Base-by-base conservation (phyloP, 2,888 invertebrate genomes). In the Mesoligia furuncula region DNA sequence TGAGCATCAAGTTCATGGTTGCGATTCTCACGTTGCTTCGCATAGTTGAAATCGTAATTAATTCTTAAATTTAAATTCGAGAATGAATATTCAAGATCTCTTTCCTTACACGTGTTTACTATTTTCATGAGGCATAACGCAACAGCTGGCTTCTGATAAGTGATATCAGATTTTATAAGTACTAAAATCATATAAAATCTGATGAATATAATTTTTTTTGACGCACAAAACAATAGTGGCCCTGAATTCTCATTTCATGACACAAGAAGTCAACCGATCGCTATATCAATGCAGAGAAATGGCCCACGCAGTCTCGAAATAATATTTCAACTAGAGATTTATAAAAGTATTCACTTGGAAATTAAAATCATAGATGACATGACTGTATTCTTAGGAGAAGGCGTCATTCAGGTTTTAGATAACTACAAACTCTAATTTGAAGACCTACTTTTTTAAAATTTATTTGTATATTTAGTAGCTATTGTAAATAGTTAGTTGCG, bases 1-100 rank as follows among this genome's bases (percentile, higher is more conserved):
- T 31, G 57, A 51, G 62, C 42, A 62, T 70, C 78, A 83, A 77
- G 86, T 86, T 83, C 86, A 86, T 73, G 70, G 79, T 61, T 85
- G 57, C 24, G 17, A 64, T 59, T 74, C 39, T 81, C 36, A 67
- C 45, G 62, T 70, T 59, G 36, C 31, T 69, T 57, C 31, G 51
- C 15, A 65, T 66, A 70, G 20, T 85, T 69, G 9, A 42, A 57
- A 66, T 54, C n/a, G 31, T 78, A 78, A 83, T 78, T 68, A 83
- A 64, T 79, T 83, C 45, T 31, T 17, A n/a, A 15, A 77, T 83
- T 79, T 39, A 83, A 77, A 83, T 76, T 51, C 17, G 24, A 20
- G 8, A 67, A 54, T 77, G 61, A 79, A 77, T 83, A 79, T 79
- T 83, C n/a, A 77, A 77, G 9, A 27, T 42, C 2, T 48, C 24